These are phyloP conservation scores for Orchesellides sinensis DNA, from an alignment of 2,888 invertebrate species.

Conservation along the genomic window DNA sequence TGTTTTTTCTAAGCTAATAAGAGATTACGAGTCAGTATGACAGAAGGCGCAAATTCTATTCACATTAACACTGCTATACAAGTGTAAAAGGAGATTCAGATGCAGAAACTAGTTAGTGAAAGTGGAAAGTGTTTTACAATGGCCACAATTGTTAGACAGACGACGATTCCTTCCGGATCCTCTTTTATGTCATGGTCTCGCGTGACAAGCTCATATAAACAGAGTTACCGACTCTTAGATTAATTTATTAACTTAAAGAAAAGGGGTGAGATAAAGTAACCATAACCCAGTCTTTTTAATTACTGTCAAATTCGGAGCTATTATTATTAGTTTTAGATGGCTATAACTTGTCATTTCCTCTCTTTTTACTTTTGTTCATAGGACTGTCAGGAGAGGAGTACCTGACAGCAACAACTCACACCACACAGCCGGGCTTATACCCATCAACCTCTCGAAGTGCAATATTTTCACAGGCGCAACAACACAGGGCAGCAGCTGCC, in stretches of 20 bases:
- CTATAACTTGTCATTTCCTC: conserved; percentile 10
- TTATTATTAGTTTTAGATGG: conserved; percentile 13
- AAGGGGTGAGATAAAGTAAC: neutral
- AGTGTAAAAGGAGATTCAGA: neutral
- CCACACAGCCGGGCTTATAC: conserved; percentile 69
- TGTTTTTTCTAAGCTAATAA: no score
- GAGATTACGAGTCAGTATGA: conserved; percentile 56
- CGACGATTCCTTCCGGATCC: conserved; percentile 56
- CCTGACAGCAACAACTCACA: conserved; percentile 67
- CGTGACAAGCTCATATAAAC: conserved; percentile 12
- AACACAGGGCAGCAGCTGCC: conserved; percentile 55
- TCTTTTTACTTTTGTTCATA: conserved; percentile 24
- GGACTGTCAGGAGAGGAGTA: conserved; percentile 71
- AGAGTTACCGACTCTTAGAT: conserved; percentile 15
- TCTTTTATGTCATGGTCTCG: conserved; percentile 24
- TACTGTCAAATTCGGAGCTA: conserved; percentile 40
- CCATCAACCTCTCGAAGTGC: conserved; percentile 70
- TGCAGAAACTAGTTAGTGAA: neutral
- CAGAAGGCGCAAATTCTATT: conserved; percentile 16
- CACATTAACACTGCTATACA: neutral
- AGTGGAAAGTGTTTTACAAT: conserved; percentile 21
- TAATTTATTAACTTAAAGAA: conserved; percentile 41
- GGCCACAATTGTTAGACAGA: conserved; percentile 39
- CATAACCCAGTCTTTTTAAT: conserved; percentile 49
- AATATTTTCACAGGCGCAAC: conserved; percentile 68